Base-by-base conservation (phyloP, 2,113 vertebrate species). In the Elanoides forficatus region DNA sequence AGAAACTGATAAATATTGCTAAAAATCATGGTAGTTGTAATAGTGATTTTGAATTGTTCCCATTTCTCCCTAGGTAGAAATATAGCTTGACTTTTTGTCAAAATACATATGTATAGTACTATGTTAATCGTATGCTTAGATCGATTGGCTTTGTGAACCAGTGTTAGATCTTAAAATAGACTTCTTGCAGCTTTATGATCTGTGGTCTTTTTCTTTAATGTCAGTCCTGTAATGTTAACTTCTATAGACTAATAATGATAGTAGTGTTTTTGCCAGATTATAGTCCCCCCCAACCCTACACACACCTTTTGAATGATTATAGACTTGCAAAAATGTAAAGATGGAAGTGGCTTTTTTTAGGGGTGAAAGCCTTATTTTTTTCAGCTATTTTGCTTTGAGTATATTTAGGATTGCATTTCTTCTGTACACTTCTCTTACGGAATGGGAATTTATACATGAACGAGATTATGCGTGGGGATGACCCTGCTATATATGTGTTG, bases 211-310 rank as follows among this genome's bases (percentile, higher is more conserved):
- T 60, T 38, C 42, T 88, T 68, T 55, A 36, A 11, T 73, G 19
- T 86, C 6, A 23, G 6, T 65, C 9, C 40, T 78, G 14, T 68
- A 50, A 29, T 42, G 11, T 76, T 84, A 52, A 50, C 18, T 84
- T 88, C 43, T 62, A 26, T 74, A 58, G 36, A 32, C 18, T 60
- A 22, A 21, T 45, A 59, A n/a, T 36, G 10, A 16, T 53, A 13
- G 13, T 32, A 13, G 25, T 16, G 20, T 22, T 70, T 88, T 63
- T 76, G 48, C 25, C 23, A 47, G 9, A 1, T 55, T 75, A 2
- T 40, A 38, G 36, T 38, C 26, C 16, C 15, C 5, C 2, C 2
- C 30, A 2, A 3, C 25, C 36, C 6, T 15, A 6, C 2, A 3
- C 5, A 4, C 11, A 8, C 18, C 29, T 65, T 66, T 45, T 59